Evolutionary conservation across 2,797 vertebrate species (phyloP).

Genomic region (Gymnodraco acuticeps): DNA sequence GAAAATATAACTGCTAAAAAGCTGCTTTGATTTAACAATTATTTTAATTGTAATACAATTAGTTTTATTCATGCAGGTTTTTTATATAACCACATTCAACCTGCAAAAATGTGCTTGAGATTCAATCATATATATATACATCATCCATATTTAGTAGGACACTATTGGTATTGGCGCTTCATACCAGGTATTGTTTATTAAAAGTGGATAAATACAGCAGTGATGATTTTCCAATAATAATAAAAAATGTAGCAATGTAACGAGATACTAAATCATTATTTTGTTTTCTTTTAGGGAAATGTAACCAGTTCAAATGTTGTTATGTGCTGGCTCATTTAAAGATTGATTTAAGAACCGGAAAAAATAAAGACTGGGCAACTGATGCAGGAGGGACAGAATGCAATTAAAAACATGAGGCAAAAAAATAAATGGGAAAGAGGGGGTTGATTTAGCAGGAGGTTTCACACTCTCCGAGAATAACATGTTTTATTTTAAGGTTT

Average conservation of each 20-base stretch:
- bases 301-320: not conserved
- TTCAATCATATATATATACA: not conserved
- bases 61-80: not conserved
- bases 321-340: slow-evolving; percentile 22
- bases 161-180: not conserved
- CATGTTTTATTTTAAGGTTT: slow-evolving; percentile 84
- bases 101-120: not conserved
- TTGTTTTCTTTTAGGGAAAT: not conserved
- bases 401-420: slow-evolving; percentile 32
- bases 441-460: slow-evolving; percentile 61
- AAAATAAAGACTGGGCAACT: not conserved
- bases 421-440: slow-evolving; percentile 40
- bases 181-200: not conserved
- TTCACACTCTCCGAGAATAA: slow-evolving; percentile 76
- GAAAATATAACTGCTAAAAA: not conserved
- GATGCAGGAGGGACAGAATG: not conserved
- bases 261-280: not conserved
- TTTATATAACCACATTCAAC: not conserved
- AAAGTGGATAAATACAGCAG: not conserved
- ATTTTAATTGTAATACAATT: no score
- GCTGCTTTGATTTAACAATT: not conserved
- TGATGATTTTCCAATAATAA: not conserved
- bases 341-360: not conserved
- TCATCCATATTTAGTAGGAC: not conserved
- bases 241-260: not conserved